phyloP scores from a whole-genome alignment of 1,140 invertebrate species.

The Cheumatopsyche charites region DNA sequence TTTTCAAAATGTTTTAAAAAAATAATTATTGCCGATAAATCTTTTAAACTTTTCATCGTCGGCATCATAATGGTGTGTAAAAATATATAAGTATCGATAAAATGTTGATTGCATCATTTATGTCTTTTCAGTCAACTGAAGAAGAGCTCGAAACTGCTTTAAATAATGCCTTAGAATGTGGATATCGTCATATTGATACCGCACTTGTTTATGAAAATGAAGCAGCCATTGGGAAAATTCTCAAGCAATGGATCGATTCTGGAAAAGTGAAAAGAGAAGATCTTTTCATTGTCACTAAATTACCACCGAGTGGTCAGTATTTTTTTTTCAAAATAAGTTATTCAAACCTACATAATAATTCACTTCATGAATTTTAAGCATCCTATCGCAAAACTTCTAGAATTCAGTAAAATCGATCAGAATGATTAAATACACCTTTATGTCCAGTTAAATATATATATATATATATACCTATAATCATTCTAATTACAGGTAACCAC shows the following conservation, averaged over 20 bases:
- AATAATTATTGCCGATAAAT: too few relatives aligned
- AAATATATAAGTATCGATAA: too few relatives aligned
- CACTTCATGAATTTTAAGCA: too few relatives aligned
- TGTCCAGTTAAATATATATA: background rate
- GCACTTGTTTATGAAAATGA: constrained; percentile 85
- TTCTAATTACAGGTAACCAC: constrained; percentile 67
- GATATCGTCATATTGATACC: constrained; percentile 83
- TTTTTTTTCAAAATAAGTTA: too few relatives aligned
- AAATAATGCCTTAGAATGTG: constrained; percentile 66
- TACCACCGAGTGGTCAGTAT: constrained; percentile 58
- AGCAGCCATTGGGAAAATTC: constrained; percentile 74
- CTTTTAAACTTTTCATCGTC: too few relatives aligned
- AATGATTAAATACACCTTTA: too few relatives aligned
- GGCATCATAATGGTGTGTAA: too few relatives aligned
- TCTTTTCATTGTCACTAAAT: constrained; percentile 82
- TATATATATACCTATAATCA: background rate
- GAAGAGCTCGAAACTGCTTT: constrained; percentile 74
- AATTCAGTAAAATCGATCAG: too few relatives aligned
- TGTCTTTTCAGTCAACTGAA: constrained; percentile 63
- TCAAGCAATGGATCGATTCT: constrained; percentile 75
- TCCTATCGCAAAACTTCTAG: too few relatives aligned
- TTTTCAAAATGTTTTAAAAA: too few relatives aligned
- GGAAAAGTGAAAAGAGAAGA: constrained; percentile 77
- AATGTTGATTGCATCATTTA: background rate
- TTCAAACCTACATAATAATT: too few relatives aligned